phyloP scores from a whole-genome alignment of 2,888 invertebrate species.

The Brachyptera putata region DNA sequence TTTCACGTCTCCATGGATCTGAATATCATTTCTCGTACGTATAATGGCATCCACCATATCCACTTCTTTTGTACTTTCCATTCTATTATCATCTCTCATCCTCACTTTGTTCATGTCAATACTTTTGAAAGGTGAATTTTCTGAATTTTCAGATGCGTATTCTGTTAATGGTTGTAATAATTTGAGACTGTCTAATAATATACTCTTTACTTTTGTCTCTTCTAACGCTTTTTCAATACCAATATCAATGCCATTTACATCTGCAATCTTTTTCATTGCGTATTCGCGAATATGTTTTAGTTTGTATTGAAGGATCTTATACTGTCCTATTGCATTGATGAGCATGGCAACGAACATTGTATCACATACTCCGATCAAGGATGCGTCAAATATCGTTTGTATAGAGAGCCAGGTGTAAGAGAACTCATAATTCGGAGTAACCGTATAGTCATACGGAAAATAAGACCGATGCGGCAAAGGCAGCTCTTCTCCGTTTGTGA shows the following conservation, averaged over 20 bases:
- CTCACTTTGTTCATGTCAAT: no score
- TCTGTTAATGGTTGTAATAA: background rate
- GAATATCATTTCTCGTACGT: background rate
- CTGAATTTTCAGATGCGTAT: background rate
- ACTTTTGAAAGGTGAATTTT: no score
- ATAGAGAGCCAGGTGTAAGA: background rate
- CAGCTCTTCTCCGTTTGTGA: background rate
- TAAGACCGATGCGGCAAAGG: constrained; percentile 9
- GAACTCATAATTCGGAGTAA: constrained; percentile 2
- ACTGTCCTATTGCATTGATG: constrained; percentile 6
- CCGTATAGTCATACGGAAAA: background rate
- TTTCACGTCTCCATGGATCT: background rate
- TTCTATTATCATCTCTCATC: no score
- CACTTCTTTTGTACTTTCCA: background rate
- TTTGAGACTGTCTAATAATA: background rate
- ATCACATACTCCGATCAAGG: background rate
- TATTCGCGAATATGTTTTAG: background rate
- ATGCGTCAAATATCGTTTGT: background rate
- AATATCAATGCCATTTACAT: background rate
- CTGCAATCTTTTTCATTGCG: background rate
- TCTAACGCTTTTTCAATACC: background rate
- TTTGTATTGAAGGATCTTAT: background rate
- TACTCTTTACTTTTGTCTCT: background rate
- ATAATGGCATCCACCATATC: background rate
- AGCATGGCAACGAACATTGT: constrained; percentile 1